phyloP scores from a whole-genome alignment of 2,113 vertebrate genomes.

The Micromys minutus region DNA sequence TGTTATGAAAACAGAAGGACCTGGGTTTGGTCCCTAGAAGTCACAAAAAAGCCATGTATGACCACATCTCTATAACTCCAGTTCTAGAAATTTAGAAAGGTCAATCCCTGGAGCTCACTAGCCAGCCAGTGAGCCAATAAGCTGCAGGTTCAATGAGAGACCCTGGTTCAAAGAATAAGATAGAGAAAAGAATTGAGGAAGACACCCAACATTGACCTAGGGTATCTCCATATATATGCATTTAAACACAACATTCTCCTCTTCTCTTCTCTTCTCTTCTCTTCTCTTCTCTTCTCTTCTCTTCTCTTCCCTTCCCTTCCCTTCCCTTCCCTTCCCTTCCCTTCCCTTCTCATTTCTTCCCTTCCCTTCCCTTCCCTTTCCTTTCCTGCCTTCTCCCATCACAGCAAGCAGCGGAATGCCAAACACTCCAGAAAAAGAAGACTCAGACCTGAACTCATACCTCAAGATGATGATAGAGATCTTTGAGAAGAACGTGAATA shows the following conservation, averaged over 20 bases:
- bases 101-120: not conserved
- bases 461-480: too few species aligned
- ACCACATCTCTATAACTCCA: not conserved
- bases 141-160: not conserved
- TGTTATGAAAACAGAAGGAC: not conserved
- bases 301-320: rapidly evolving
- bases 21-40: not conserved
- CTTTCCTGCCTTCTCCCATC: too few species aligned
- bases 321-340: too few species aligned
- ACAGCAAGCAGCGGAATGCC: too few species aligned
- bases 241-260: not conserved
- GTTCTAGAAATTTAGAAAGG: not conserved
- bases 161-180: not conserved
- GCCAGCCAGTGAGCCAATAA: not conserved
- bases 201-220: not conserved
- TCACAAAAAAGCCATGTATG: not conserved
- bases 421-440: too few species aligned
- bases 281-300: too few species aligned
- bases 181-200: not conserved
- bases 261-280: too few species aligned
- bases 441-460: too few species aligned
- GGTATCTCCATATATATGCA: not conserved
- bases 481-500: too few species aligned
- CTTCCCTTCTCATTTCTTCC: too few species aligned
- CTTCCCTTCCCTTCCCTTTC: too few species aligned